phyloP scores from a whole-genome alignment of 2,888 invertebrate species.

The Troides aeacus region DNA sequence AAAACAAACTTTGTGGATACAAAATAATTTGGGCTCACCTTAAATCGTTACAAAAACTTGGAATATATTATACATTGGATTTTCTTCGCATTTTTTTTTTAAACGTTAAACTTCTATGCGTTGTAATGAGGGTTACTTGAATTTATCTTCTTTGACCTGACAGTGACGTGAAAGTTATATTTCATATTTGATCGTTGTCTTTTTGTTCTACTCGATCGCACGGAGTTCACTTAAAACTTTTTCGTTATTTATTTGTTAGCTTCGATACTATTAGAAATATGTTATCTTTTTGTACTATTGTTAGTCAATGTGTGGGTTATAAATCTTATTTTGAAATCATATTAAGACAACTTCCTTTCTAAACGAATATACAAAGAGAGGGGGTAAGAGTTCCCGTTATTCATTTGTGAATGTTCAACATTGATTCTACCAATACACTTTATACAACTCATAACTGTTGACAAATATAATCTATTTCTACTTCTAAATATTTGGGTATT shows the following conservation, averaged over 20 bases:
- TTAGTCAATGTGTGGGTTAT: neutral
- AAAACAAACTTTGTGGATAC: neutral
- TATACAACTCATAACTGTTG: no score
- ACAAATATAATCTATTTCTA: no score
- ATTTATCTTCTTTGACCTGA: conserved; percentile 39
- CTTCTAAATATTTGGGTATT: no score
- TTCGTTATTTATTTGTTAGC: conserved; percentile 4
- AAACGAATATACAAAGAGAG: no score
- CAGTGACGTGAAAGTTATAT: conserved; percentile 24
- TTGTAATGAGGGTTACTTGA: conserved; percentile 33
- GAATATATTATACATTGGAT: conserved; percentile 14
- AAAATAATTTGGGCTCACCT: conserved; percentile 16
- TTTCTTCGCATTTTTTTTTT: conserved; percentile 25
- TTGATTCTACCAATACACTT: no score
- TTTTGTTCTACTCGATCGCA: neutral
- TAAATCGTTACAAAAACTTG: conserved; percentile 9
- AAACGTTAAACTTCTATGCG: conserved; percentile 15
- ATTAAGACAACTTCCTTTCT: no score
- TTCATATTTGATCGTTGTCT: conserved; percentile 10
- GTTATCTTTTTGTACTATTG: neutral
- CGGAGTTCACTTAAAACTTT: conserved; percentile 1
- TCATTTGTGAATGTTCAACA: no score
- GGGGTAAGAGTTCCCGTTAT: no score
- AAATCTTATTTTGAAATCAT: no score
- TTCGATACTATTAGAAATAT: neutral